Percentiles rank a stretch among this genome's conserved stretches.
phyloP scores from a whole-genome alignment of 1,140 invertebrate genomes.

The Grapholita molesta region DNA sequence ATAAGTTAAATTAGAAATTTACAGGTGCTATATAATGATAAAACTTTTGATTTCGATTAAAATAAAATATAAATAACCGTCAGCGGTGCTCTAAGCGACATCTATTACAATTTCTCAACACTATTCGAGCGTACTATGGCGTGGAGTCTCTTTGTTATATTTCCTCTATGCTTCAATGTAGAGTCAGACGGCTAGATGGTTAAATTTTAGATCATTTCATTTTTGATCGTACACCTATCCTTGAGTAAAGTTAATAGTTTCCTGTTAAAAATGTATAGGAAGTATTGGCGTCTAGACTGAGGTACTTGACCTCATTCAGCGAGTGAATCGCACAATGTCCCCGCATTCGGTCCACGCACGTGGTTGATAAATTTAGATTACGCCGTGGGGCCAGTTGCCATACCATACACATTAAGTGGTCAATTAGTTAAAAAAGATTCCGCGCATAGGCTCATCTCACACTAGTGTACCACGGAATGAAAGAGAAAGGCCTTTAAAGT shows the following conservation, averaged over 20 bases:
- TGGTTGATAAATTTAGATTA: slow-evolving; percentile 55
- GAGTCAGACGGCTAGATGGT: no score
- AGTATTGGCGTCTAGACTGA: slow-evolving; percentile 40
- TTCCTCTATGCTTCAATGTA: no score
- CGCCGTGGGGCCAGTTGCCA: slow-evolving; percentile 15
- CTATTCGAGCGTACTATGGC: no score
- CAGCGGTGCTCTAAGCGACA: no score
- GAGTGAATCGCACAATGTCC: slow-evolving; percentile 48
- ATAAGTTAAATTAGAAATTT: no score
- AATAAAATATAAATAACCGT: no score
- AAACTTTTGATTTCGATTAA: no score
- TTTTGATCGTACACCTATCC: background rate
- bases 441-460: background rate
- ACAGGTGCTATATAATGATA: no score
- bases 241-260: background rate
- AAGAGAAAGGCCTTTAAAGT: background rate
- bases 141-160: no score
- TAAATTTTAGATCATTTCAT: no score
- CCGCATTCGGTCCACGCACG: slow-evolving; percentile 47
- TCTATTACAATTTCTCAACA: no score
- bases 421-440: background rate
- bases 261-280: background rate
- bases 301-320: slow-evolving; percentile 62
- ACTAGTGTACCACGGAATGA: background rate
- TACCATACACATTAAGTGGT: background rate